Evolutionary conservation across 92 coral and sea anemone genomes (phyloP), one percentile per base, ranked within the genome.

Genomic region (Heliopora coerulea): DNA sequence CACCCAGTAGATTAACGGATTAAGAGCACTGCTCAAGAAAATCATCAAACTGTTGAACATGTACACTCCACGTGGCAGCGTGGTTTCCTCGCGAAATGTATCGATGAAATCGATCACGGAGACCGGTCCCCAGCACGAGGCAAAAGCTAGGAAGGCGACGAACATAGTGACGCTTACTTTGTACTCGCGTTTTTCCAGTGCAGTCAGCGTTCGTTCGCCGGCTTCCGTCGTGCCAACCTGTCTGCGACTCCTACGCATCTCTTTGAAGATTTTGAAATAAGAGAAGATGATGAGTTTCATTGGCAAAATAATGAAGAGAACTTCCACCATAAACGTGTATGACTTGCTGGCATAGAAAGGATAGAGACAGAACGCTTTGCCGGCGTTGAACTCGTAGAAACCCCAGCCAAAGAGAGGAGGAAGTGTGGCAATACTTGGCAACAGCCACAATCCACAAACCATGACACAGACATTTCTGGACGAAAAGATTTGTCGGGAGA

Each of bases 21-120:
- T 90, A 54, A 90, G 31, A 9, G 87, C 66, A 63, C 88, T 79
- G 21, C 84, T 80, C 44, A 75, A 17, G 54, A 79, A 86, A 61
- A 84, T 78, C 15, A 87, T 72, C 63, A 66, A 84, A 1, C 81
- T 82, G 79, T 83, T 81, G 59, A 88, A 49, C 75, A 84, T 83
- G 81, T 81, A 90, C 49, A 90, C 86, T 56, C 68, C 80, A 54
- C 91, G 89, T 27, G 96, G 91, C 25, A 90, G 80, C 49, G 65
- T 62, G 56, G 78, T 78, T 23, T 87, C 85, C 25, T 83, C 87
- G 24, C 56, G 59, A 39, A 79, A 65, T 15, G 54, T 29, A n/a
- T 73, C 86, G 20, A 80, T 46, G 29, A 84, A 60, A 34, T 65
- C 74, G 61, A 85, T 59, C 48, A 81, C 63, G 27, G 68, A 21